A percentile compares a stretch with the other conserved stretches of the same genome.
phyloP scores from a whole-genome alignment of 2,113 vertebrate species.

The Festucalex cinctus region DNA sequence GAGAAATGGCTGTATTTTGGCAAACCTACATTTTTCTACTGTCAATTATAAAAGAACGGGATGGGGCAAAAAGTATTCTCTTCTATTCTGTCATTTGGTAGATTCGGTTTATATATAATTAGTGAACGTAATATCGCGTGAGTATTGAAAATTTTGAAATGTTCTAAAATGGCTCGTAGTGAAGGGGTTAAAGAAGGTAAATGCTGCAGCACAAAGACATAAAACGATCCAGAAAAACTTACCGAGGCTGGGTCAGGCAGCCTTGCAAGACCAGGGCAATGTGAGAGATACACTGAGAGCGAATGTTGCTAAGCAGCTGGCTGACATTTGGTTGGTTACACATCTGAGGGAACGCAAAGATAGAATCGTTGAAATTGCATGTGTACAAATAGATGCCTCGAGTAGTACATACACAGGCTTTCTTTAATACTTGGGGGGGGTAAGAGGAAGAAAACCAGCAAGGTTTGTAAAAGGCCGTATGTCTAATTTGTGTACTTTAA shows the following conservation, averaged over 20 bases:
- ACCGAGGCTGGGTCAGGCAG: slow-evolving; percentile 92
- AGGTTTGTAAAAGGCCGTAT: neutral
- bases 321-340: slow-evolving; percentile 96
- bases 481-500: neutral
- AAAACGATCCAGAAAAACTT: slow-evolving; percentile 26
- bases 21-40: too few species aligned
- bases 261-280: slow-evolving; percentile 93
- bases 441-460: neutral
- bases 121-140: too few species aligned
- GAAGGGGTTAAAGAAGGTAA: neutral
- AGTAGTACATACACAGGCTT: slow-evolving; percentile 7
- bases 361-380: slow-evolving; percentile 3
- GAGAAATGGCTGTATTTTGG: too few species aligned
- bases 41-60: too few species aligned
- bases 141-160: too few species aligned
- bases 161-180: too few species aligned
- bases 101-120: too few species aligned
- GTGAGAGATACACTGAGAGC: slow-evolving; percentile 97
- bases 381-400: slow-evolving; percentile 10
- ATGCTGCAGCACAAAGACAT: neutral
- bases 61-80: too few species aligned
- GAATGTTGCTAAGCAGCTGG: slow-evolving; percentile 98
- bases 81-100: too few species aligned
- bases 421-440: neutral
- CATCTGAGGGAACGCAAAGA: slow-evolving; percentile 73